Base-by-base conservation (phyloP, 2,797 vertebrate species). In the Melopsittacus undulatus region DNA sequence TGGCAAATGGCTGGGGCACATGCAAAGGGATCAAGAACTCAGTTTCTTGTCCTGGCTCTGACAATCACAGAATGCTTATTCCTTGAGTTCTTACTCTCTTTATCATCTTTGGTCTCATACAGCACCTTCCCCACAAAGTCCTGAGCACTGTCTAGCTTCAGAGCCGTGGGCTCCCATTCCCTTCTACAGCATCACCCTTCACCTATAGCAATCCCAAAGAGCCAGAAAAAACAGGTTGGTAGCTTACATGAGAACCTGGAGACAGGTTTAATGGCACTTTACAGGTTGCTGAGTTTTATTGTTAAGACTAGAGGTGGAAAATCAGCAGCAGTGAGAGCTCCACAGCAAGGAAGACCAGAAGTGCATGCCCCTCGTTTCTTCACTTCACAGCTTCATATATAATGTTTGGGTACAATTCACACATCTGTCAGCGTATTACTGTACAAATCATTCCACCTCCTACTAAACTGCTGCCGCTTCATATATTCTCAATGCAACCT, bases 271-370 rank as follows among this genome's bases (percentile, higher is more conserved):
- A 82, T 62, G 86, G 61, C 61, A 66, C 74, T 92, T 78, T 32
- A 54, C 45, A 81, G 36, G 79, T 48, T 56, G 22, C 34, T 45
- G n/a, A n/a, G 48, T 80, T 68, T 87, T 43, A 54, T 38, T 90
- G 42, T 81, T 76, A 92, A 94, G 59, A 26, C 30, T 63, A 9
- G n/a, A 92, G 49, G 51, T 94, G 61, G 38, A 68, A 92, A 92
- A 91, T 18, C 72, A 89, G 43, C 80, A 93, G 46, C 74, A 78
- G 59, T 43, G 76, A 96, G 69, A 96, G 73, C 24, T 52, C 62
- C 16, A 80, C 30, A 78, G 32, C 54, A 88, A 90, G 26, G 15
- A 83, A 81, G 32, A 56, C 13, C 52, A 93, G 66, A 89, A 73
- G 62, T 3, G 12, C 13, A 8, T 5, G 0, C 48, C 77, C 36